These are phyloP conservation scores for Leucopsar rothschildi DNA, from an alignment of 2,113 vertebrate genomes.

Conservation along the genomic window DNA sequence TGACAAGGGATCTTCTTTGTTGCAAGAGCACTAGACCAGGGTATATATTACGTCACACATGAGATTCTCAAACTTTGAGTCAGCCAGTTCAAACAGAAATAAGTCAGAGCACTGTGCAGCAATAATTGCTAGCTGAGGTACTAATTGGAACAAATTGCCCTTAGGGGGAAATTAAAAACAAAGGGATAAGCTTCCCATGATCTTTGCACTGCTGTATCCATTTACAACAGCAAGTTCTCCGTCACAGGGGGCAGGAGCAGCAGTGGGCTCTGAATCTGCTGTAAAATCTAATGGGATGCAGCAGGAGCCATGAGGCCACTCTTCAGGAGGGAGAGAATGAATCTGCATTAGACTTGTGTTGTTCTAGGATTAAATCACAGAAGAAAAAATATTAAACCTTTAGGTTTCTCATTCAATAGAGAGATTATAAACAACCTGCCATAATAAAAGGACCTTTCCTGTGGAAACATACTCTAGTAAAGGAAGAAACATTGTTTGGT, in stretches of 20 bases:
- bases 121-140: constrained; percentile 35
- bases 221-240: not conserved
- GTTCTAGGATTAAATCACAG: not conserved
- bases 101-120: constrained; percentile 51
- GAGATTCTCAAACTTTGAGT: constrained; percentile 41
- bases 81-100: constrained; percentile 26
- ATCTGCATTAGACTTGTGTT: not conserved
- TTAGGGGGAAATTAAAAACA: constrained; percentile 1
- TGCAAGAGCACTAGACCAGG: constrained; percentile 13
- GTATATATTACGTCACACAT: constrained; percentile 2
- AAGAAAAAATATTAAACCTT: not conserved
- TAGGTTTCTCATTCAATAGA: not conserved
- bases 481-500: not conserved
- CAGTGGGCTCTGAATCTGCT: not conserved
- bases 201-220: constrained; percentile 21
- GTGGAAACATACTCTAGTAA: not conserved
- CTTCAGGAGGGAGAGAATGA: not conserved
- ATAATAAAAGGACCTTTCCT: not conserved
- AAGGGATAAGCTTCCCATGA: constrained; percentile 14
- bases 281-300: not conserved
- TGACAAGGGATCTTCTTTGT: constrained; percentile 36
- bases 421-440: not conserved
- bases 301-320: not conserved
- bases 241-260: not conserved
- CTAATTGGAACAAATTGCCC: constrained; percentile 47